Evolutionary conservation across 2,113 vertebrate genomes (phyloP).

Genomic region (Rhagologus leucostigma): DNA sequence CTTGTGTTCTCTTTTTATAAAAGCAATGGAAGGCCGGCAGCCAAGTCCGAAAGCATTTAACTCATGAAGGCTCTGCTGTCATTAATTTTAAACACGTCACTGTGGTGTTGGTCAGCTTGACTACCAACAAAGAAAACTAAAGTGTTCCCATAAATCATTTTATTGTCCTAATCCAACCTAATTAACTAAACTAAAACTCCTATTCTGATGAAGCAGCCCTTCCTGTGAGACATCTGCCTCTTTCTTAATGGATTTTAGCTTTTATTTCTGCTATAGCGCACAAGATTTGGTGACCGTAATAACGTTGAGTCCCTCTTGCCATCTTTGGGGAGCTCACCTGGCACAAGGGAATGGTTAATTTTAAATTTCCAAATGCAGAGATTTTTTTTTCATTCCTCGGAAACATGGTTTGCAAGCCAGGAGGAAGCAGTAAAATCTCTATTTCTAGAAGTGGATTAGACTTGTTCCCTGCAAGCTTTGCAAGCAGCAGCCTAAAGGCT

Average conservation of each 20-base stretch:
- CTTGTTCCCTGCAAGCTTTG: background rate
- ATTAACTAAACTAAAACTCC: slow-evolving; percentile 30
- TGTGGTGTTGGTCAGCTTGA: slow-evolving; percentile 21
- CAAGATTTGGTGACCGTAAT: background rate
- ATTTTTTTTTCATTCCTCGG: background rate
- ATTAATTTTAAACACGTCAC: slow-evolving; percentile 43
- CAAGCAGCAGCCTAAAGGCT: background rate
- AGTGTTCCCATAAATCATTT: slow-evolving; percentile 55
- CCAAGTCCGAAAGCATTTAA: slow-evolving; percentile 51
- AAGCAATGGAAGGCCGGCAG: slow-evolving; percentile 5
- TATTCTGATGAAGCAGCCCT: background rate
- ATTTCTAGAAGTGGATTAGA: background rate
- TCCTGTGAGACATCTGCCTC: slow-evolving; percentile 56
- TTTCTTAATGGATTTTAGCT: slow-evolving; percentile 22
- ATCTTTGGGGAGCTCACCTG: background rate
- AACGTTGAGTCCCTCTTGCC: background rate
- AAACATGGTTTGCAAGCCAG: background rate
- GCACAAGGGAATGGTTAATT: background rate
- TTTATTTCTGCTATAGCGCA: background rate
- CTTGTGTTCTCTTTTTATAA: slow-evolving; percentile 28
- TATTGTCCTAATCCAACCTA: slow-evolving; percentile 58
- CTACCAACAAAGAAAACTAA: slow-evolving; percentile 41
- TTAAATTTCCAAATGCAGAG: background rate
- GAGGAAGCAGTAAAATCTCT: background rate
- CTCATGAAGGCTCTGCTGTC: slow-evolving; percentile 42